A percentile compares a stretch with the other conserved stretches of the same genome.
Conservation (phyloP, 1,140 invertebrate species). For the Drosophila subpulchrella region DNA sequence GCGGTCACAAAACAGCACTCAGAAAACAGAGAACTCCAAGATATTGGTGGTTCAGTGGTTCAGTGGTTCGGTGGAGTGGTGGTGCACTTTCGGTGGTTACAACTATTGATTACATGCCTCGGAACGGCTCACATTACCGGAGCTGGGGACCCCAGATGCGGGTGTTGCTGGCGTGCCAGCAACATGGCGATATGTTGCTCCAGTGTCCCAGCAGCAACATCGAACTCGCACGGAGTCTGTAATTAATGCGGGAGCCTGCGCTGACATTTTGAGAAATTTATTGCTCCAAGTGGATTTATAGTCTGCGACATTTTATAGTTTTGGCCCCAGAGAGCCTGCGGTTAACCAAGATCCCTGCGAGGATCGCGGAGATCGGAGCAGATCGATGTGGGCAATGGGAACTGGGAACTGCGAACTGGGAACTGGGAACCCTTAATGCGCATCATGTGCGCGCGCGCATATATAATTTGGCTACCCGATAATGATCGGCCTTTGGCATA, state of each 20-base stretch:
- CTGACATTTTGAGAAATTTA: constrained; percentile 83
- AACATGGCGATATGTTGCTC: constrained; percentile 50
- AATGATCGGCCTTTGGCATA: constrained; percentile 84
- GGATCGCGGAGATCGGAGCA: constrained; percentile 11
- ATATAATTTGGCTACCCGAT: constrained; percentile 83
- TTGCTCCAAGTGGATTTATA: constrained; percentile 82
- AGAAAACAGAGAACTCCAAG: constrained; percentile 7
- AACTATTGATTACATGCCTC: constrained; percentile 80
- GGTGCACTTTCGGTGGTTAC: constrained; percentile 74
- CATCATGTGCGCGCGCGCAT: constrained; percentile 83
- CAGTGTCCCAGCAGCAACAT: constrained; percentile 32
- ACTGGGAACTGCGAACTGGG: constrained; percentile 21
- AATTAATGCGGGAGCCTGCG: constrained; percentile 84
- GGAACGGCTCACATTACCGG: constrained; percentile 72
- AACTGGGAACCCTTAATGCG: constrained; percentile 65
- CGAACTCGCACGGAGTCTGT: constrained; percentile 57
- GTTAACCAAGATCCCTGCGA: constrained; percentile 48
- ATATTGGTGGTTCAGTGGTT: constrained; percentile 48
- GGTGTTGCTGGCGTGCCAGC: constrained; percentile 66
- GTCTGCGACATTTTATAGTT: constrained; percentile 83
- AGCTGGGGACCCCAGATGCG: constrained; percentile 48
- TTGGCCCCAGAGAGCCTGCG: constrained; percentile 61
- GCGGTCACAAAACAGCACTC: constrained; percentile 62
- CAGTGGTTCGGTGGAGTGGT: constrained; percentile 37
- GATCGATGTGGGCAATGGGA: constrained; percentile 40